Evolutionary conservation across 2,113 vertebrate genomes (phyloP).

Genomic region (Gracilinanus agilis): DNA sequence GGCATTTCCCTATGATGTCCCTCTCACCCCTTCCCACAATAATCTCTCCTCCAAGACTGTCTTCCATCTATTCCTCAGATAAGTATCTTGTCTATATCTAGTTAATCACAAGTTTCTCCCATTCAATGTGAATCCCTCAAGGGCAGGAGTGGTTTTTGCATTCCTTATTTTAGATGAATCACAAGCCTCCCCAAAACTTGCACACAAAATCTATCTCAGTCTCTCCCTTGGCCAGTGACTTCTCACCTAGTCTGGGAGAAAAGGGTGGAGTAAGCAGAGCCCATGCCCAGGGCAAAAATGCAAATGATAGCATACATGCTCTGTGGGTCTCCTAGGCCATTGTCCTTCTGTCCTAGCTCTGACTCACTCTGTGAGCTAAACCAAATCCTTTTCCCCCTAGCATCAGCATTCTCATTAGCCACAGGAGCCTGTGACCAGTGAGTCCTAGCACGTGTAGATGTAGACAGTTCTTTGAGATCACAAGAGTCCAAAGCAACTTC

Average conservation of each 20-base stretch:
- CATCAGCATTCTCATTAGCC: neutral
- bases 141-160: neutral
- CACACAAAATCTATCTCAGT: neutral
- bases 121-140: neutral
- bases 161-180: constrained; percentile 1
- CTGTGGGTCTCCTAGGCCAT: neutral
- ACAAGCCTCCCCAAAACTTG: neutral
- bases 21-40: no score
- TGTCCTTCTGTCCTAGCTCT: neutral
- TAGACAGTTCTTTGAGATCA: neutral
- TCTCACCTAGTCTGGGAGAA: neutral
- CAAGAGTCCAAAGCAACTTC: neutral
- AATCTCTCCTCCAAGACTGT: no score
- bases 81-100: neutral
- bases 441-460: neutral
- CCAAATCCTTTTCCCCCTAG: neutral
- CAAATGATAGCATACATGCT: neutral
- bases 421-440: neutral
- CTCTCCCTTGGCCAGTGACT: neutral
- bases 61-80: neutral
- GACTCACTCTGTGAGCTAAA: neutral
- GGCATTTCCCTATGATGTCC: no score
- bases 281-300: neutral
- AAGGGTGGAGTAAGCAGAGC: neutral
- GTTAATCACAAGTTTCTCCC: neutral